phyloP scores from a whole-genome alignment of 2,797 vertebrate species.

The Aphelocoma californica region DNA sequence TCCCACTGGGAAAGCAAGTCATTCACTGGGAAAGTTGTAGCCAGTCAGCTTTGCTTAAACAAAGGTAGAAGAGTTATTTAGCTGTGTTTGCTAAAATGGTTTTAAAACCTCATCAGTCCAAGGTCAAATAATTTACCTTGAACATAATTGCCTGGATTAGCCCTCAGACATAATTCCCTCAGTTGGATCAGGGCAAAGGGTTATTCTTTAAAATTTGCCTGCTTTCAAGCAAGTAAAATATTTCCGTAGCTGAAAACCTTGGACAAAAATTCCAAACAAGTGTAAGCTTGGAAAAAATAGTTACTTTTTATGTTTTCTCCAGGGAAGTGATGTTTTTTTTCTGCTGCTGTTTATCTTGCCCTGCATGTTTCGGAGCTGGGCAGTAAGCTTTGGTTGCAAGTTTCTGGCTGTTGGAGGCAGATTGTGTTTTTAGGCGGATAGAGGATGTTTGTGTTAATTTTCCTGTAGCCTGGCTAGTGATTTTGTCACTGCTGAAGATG shows the following conservation, averaged over 20 bases:
- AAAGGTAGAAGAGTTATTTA: background rate
- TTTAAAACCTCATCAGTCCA: background rate
- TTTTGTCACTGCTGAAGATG: background rate
- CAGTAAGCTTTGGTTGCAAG: background rate
- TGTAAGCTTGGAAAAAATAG: background rate
- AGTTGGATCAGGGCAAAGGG: background rate
- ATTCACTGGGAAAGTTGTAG: background rate
- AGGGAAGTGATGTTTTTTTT: background rate
- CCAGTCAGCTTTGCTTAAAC: background rate
- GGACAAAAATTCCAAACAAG: background rate
- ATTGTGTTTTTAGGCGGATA: fast-evolving
- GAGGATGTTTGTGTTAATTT: background rate
- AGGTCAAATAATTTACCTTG: slow-evolving; percentile 29
- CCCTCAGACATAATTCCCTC: background rate
- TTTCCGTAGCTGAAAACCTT: background rate
- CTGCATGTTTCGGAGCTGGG: background rate
- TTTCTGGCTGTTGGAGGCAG: background rate
- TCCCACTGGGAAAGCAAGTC: background rate
- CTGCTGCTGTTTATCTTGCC: background rate
- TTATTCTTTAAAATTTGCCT: background rate
- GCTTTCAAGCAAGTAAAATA: background rate
- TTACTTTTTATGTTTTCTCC: background rate
- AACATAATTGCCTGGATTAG: slow-evolving; percentile 17
- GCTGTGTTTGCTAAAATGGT: background rate
- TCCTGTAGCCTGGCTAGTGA: background rate